Conservation (phyloP, 1,140 invertebrate species). For the Drosophila ambigua region DNA sequence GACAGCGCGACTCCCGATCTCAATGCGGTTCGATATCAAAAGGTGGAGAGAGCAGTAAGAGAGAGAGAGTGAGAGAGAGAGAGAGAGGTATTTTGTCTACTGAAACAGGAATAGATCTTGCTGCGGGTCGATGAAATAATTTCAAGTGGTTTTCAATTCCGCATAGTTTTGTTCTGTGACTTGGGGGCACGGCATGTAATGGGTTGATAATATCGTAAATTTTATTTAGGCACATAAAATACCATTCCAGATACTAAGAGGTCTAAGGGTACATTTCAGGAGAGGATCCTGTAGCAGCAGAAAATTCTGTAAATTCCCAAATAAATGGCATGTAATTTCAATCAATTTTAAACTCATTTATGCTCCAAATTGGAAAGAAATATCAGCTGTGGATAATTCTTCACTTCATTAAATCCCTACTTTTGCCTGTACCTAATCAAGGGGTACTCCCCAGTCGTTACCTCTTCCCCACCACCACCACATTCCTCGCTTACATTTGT, state of each 20-base stretch:
- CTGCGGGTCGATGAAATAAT: slow-evolving; percentile 47
- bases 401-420: too few relatives aligned
- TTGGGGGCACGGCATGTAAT: slow-evolving; percentile 8
- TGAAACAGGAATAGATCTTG: slow-evolving; percentile 51
- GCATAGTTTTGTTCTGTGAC: slow-evolving; percentile 44
- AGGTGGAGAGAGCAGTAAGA: too few relatives aligned
- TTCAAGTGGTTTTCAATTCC: slow-evolving; percentile 59
- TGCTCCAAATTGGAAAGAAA: too few relatives aligned
- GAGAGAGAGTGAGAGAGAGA: not conserved
- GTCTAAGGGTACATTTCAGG: too few relatives aligned
- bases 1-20: slow-evolving; percentile 14
- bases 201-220: slow-evolving; percentile 22
- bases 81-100: slow-evolving; percentile 14
- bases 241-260: too few relatives aligned
- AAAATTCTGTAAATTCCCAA: too few relatives aligned
- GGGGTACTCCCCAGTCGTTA: slow-evolving; percentile 2
- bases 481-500: slow-evolving; percentile 43
- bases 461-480: not conserved
- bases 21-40: too few relatives aligned
- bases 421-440: not conserved
- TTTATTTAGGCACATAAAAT: not conserved
- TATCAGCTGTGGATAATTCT: too few relatives aligned
- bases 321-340: too few relatives aligned
- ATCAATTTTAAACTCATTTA: too few relatives aligned
- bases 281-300: too few relatives aligned